Conservation (phyloP, 2,113 vertebrate species). For the Quiscalus mexicanus region DNA sequence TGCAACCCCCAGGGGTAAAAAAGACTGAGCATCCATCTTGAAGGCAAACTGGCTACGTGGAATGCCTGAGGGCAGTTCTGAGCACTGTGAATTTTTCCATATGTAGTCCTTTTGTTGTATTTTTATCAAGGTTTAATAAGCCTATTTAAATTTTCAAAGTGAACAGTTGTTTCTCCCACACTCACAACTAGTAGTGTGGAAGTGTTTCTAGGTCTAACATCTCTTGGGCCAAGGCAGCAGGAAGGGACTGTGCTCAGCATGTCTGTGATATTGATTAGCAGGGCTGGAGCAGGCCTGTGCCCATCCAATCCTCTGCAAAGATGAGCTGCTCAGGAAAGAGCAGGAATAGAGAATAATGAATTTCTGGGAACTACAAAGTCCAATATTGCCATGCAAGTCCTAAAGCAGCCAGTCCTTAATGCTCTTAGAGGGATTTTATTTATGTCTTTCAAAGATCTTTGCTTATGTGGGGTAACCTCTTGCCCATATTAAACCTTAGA, state of each 20-base stretch:
- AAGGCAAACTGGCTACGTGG: too few relatives aligned
- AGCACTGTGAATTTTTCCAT: too few relatives aligned
- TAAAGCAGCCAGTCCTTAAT: background rate
- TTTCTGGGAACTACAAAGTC: background rate
- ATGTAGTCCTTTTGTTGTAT: too few relatives aligned
- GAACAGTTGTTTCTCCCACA: too few relatives aligned
- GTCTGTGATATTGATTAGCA: background rate
- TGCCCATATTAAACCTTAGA: background rate
- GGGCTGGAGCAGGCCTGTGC: background rate
- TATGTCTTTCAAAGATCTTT: background rate
- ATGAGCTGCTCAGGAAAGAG: background rate
- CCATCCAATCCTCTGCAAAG: background rate
- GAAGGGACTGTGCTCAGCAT: background rate
- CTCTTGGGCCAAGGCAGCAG: background rate
- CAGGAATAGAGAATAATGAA: background rate
- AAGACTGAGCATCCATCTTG: too few relatives aligned
- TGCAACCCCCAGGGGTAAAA: too few relatives aligned
- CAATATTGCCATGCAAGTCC: background rate
- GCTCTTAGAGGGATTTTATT: background rate
- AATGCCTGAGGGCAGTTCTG: too few relatives aligned
- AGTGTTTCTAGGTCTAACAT: background rate
- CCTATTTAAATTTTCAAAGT: too few relatives aligned
- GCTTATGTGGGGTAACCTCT: background rate
- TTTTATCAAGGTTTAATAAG: too few relatives aligned
- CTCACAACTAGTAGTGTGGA: rapidly evolving